phyloP scores from a whole-genome alignment of 2,888 invertebrate species.

The Euspilapteryx auroguttella region DNA sequence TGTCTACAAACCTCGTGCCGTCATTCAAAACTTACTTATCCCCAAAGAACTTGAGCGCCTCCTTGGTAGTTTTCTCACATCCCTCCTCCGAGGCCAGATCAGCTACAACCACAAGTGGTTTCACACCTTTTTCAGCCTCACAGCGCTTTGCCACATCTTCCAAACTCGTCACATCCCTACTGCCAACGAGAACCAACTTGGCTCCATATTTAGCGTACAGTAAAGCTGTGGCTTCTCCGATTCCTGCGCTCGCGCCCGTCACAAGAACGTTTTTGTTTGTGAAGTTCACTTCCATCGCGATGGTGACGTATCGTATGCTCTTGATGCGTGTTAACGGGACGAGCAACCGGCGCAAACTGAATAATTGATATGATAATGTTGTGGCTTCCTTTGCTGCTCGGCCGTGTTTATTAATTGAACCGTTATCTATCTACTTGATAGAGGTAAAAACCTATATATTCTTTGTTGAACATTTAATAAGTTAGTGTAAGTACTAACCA shows the following conservation, averaged over 20 bases:
- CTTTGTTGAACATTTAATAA: no score
- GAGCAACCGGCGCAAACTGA: no score
- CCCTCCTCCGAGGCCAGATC: conserved; percentile 22
- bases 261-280: conserved; percentile 19
- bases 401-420: neutral
- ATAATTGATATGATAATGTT: no score
- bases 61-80: conserved; percentile 14
- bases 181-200: conserved; percentile 16
- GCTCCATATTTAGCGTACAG: conserved; percentile 18
- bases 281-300: conserved; percentile 10
- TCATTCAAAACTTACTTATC: conserved; percentile 13
- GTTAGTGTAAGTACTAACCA: neutral
- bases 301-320: no score
- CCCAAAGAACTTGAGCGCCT: conserved; percentile 16
- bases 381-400: neutral
- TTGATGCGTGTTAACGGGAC: no score
- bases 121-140: conserved; percentile 9
- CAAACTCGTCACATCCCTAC: conserved; percentile 15
- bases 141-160: conserved; percentile 4
- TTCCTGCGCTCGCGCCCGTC: conserved; percentile 23
- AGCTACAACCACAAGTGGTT: conserved; percentile 15
- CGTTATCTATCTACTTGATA: no score
- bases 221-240: conserved; percentile 17
- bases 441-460: neutral
- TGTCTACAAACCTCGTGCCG: neutral